Base-by-base conservation (phyloP, 1,140 invertebrate species). In the Anthonomus grandis region DNA sequence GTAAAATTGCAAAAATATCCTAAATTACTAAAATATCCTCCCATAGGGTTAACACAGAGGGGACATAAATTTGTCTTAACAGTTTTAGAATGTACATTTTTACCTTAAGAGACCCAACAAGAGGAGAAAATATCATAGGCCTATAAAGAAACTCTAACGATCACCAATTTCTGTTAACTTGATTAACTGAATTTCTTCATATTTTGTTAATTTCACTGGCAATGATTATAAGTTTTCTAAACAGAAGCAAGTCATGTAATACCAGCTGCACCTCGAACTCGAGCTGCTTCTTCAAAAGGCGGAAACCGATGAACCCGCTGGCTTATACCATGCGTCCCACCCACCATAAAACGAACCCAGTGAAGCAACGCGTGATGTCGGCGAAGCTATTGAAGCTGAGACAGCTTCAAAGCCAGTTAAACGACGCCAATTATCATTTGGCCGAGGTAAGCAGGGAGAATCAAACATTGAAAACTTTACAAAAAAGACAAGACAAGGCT, bases 381-480 rank as follows among this genome's bases (percentile, higher is more conserved):
- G 87, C 87, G 2, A 87, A 88, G 74, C 81, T 87, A 59, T 75
- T 89, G 50, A 78, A 85, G 22, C 75, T 87, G 1, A 87, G 88
- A 67, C 82, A 86, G 51, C 71, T 90, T 39, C 87, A 90, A 74
- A 91, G 88, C 72, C 86, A 90, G 73, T 67, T 91, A 45, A 81
- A 86, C 22, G 86, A 89, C 74, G 86, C 86, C 9, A 87, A 89
- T 69, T 86, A 81, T 62, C 86, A 87, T 70, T 77, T 90, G 22
- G 82, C 86, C 71, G 86, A 89, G 73, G 66, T 90, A 13, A 79
- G 80, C 15, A 84, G 85, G 65, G 87, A 91, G 74, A 90, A 90
- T 70, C 81, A 81, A 62, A 75, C 86, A 24, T 69, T 90, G 8
- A 83, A 84, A 57, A 84, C 83, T 2, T 72, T 90, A 25, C 86